Conservation (phyloP, 2,113 vertebrate genomes). For the Echinops telfairi region DNA sequence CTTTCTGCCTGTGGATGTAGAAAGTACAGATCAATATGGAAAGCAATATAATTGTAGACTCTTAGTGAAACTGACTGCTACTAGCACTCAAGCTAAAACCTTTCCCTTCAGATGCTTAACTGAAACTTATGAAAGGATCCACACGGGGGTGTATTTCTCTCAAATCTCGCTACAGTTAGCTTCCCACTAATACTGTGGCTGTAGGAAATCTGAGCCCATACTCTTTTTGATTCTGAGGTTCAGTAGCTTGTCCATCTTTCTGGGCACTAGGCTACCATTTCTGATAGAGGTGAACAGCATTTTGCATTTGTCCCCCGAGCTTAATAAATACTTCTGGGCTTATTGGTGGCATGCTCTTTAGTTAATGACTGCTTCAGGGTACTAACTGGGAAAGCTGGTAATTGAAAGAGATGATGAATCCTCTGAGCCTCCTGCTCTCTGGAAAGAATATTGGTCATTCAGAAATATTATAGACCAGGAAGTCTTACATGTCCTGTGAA, state of each 20-base stretch:
- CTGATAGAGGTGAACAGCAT: neutral
- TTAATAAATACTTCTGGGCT: conserved; percentile 55
- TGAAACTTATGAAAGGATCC: neutral
- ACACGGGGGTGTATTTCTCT: too few species aligned
- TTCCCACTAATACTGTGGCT: neutral
- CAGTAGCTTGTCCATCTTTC: too few species aligned
- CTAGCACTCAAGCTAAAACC: neutral
- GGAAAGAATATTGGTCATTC: conserved; percentile 33
- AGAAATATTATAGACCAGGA: conserved; percentile 17
- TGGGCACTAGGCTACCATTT: too few species aligned
- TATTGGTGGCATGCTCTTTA: conserved; percentile 30
- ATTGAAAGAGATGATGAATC: conserved; percentile 56
- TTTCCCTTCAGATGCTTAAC: neutral
- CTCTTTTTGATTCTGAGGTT: neutral
- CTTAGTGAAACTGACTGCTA: neutral
- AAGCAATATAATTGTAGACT: neutral
- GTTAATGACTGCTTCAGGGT: neutral
- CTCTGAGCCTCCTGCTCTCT: neutral
- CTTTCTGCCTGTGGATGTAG: conserved; percentile 89
- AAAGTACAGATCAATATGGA: neutral
- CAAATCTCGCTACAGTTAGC: too few species aligned
- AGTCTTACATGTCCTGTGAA: neutral
- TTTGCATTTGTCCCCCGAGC: conserved; percentile 1
- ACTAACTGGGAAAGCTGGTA: conserved; percentile 33
- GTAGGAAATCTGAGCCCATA: neutral